A percentile compares a stretch with the other conserved stretches of the same genome.
Evolutionary conservation across 64 coral and sea anemone species (phyloP).

Genomic region (Porites lutea): DNA sequence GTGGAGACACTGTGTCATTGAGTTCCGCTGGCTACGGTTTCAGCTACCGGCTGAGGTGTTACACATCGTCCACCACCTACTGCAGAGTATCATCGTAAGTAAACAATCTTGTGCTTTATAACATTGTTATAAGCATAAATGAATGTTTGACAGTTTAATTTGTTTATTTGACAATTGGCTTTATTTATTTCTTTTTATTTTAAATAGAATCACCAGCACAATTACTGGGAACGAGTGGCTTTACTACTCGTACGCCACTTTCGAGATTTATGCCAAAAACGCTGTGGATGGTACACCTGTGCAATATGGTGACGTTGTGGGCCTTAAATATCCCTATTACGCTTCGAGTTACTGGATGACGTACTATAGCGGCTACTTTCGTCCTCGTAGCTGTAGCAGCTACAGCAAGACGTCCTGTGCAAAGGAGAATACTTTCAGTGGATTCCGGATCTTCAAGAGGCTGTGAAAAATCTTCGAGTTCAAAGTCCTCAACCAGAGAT

Average conservation of each 20-base stretch:
- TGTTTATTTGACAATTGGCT: not conserved
- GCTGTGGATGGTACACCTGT: slow-evolving; percentile 54
- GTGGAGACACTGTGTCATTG: slow-evolving; percentile 15
- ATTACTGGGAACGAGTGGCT: not conserved
- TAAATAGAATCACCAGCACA: not conserved
- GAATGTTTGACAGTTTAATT: not conserved
- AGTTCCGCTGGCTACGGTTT: not conserved
- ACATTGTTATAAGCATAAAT: too few species aligned
- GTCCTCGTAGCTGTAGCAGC: slow-evolving; percentile 27
- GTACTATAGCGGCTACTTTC: not conserved
- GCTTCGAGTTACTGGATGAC: slow-evolving; percentile 26
- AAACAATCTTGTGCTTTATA: too few species aligned
- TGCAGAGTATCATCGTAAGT: slow-evolving; percentile 23
- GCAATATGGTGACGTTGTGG: slow-evolving; percentile 67
- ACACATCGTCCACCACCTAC: not conserved
- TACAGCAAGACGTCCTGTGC: slow-evolving; percentile 41
- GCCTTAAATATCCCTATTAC: slow-evolving; percentile 34
- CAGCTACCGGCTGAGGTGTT: slow-evolving; percentile 3
- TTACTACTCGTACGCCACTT: not conserved
- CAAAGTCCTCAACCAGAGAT: not conserved
- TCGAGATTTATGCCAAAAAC: slow-evolving; percentile 52
- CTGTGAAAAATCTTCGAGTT: slow-evolving; percentile 8
- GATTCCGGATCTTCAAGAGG: slow-evolving; percentile 75
- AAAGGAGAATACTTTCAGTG: not conserved
- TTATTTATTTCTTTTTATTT: not conserved